Evolutionary conservation across 2,888 invertebrate species (phyloP).

Genomic region (Odiellus spinosus): DNA sequence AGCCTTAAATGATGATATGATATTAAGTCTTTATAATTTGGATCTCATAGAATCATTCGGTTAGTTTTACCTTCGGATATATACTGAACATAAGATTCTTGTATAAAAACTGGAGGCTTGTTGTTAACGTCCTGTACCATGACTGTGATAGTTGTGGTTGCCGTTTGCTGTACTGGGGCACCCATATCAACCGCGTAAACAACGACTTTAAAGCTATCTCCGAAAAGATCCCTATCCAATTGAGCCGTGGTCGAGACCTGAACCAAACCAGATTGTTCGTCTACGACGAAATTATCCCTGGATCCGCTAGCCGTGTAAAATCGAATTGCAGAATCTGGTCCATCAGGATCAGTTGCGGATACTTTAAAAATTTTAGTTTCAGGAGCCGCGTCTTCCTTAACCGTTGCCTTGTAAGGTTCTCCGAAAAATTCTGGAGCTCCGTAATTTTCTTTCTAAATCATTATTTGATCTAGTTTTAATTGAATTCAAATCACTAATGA

Average conservation of each 20-base stretch:
- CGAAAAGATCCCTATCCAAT: slow-evolving; percentile 25
- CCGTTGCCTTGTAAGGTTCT: slow-evolving; percentile 50
- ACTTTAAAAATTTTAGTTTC: slow-evolving; percentile 54
- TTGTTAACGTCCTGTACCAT: slow-evolving; percentile 28
- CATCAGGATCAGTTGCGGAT: slow-evolving; percentile 61
- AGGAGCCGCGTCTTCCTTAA: slow-evolving; percentile 50
- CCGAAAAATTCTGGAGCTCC: slow-evolving; percentile 41
- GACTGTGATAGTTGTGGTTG: slow-evolving; percentile 48
- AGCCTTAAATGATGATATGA: slow-evolving; percentile 4
- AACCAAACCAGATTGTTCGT: slow-evolving; percentile 35
- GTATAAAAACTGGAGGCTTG: slow-evolving; percentile 27
- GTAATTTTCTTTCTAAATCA: slow-evolving; percentile 54
- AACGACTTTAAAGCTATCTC: background rate
- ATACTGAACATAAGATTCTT: slow-evolving; percentile 24
- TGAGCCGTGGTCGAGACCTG: slow-evolving; percentile 41
- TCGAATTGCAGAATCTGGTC: slow-evolving; percentile 42
- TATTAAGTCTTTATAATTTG: background rate
- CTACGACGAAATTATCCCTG: slow-evolving; percentile 58
- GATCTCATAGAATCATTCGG: background rate
- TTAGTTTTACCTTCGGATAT: slow-evolving; percentile 26
- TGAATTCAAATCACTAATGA: background rate
- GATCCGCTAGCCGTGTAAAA: slow-evolving; percentile 56
- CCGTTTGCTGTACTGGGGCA: slow-evolving; percentile 54
- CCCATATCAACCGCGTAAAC: slow-evolving; percentile 54
- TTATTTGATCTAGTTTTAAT: background rate